Percentiles rank a stretch among this genome's conserved stretches.
Conservation (phyloP, 2,797 vertebrate species). For the Babyrousa celebensis region DNA sequence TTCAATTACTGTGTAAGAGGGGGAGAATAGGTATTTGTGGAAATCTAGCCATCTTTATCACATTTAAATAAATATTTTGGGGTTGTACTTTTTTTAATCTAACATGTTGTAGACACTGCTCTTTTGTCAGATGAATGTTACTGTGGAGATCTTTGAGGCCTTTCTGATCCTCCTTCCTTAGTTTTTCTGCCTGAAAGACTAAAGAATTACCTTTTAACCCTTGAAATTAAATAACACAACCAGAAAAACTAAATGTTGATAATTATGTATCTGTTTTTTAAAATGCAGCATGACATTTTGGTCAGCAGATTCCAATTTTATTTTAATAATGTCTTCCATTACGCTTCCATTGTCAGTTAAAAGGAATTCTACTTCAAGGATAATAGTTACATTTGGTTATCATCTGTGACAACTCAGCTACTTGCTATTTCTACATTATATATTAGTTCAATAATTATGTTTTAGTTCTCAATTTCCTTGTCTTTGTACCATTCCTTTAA, state of each 20-base stretch:
- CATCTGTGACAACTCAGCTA: neutral
- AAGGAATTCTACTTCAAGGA: slow-evolving; percentile 9
- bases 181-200: neutral
- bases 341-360: neutral
- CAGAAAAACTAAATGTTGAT: neutral
- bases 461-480: neutral
- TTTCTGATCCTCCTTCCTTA: neutral
- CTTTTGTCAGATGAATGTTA: neutral
- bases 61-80: neutral
- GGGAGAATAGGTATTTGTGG: neutral
- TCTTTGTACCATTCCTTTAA: neutral
- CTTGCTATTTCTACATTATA: neutral
- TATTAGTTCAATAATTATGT: neutral
- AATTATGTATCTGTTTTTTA: neutral
- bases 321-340: neutral
- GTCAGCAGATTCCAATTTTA: neutral
- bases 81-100: neutral
- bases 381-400: neutral
- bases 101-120: neutral
- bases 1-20: neutral
- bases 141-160: neutral
- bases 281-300: neutral
- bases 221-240: slow-evolving; percentile 43
- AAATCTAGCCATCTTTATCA: neutral
- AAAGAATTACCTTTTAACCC: neutral